Base-by-base conservation (phyloP, 2,113 vertebrate species). In the Ageneiosus marmoratus region DNA sequence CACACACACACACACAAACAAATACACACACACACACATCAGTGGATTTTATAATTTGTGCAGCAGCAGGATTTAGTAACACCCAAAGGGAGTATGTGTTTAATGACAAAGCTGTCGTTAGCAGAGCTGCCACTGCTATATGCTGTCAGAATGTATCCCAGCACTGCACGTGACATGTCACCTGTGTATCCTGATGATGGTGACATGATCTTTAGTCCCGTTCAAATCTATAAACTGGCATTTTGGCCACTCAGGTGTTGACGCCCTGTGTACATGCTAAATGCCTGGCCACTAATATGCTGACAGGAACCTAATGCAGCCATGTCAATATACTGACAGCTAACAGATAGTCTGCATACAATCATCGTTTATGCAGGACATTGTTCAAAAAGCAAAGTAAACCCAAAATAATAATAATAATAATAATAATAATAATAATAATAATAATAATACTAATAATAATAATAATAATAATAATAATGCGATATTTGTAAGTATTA, bases 181-280 rank as follows among this genome's bases (percentile, higher is more conserved):
- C 95, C 95, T 92, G 93, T 94, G 94, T 96, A 95, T 97, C 95
- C 94, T 86, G 82, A 85, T 91, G 96, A 95, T 89, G 86, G 95
- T 97, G 97, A 99, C 96, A 96, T 99, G 98, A 98, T 99, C 97
- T 98, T 98, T 98, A 98, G 95, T 97, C 96, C 95, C 96, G 95
- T 94, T 89, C 88, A 87, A 93, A 99, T 99, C 97, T 95, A 99
- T 99, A 99, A 96, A 98, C 97, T 99, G 98, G 97, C 97, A 98
- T 99, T 99, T 99, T 97, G 96, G 97, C 97, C 95, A 94, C 95
- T 91, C 91, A 95, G 93, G 91, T 88, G 89, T 86, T 92, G 94
- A 76, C 86, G 86, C 91, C 89, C 90, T 91, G 90, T 88, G 89
- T 96, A 96, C 96, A 98, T 99, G 95, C 96, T 98, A 97, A 99